A percentile compares a stretch with the other conserved stretches of the same genome.
These are phyloP conservation scores for Molanna angustata DNA, from an alignment of 2,888 invertebrate species.

Conservation along the genomic window DNA sequence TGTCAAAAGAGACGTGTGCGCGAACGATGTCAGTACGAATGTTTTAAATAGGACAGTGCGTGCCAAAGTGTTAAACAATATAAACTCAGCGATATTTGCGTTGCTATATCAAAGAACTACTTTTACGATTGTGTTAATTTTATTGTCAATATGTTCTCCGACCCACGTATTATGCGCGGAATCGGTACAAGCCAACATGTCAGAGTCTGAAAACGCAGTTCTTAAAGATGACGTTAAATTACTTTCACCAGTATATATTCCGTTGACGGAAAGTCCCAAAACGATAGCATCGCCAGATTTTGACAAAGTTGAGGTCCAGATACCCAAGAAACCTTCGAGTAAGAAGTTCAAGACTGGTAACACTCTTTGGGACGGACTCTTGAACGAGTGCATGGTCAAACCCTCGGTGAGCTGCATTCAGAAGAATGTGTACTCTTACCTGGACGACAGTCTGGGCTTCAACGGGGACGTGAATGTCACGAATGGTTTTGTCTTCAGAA, in stretches of 20 bases:
- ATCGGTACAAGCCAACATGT: slow-evolving; percentile 4
- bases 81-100: slow-evolving; percentile 27
- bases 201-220: slow-evolving; percentile 15
- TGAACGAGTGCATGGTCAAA: slow-evolving; percentile 65
- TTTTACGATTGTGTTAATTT: slow-evolving; percentile 27
- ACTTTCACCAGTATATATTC: slow-evolving; percentile 26
- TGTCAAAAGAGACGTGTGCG: slow-evolving; percentile 11
- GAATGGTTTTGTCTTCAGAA: slow-evolving; percentile 61
- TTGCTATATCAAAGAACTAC: slow-evolving; percentile 31
- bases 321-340: slow-evolving; percentile 13
- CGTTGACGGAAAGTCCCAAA: slow-evolving; percentile 14
- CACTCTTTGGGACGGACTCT: slow-evolving; percentile 69
- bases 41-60: slow-evolving; percentile 11
- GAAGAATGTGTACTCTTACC: slow-evolving; percentile 70
- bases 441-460: slow-evolving; percentile 63
- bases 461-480: slow-evolving; percentile 65
- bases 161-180: too few relatives aligned
- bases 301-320: background rate
- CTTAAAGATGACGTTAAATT: slow-evolving; percentile 9
- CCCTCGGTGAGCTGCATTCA: slow-evolving; percentile 74
- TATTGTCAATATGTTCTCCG: slow-evolving; percentile 11
- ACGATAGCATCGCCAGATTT: background rate
- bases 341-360: slow-evolving; percentile 56
- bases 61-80: slow-evolving; percentile 12
- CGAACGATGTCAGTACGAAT: slow-evolving; percentile 11